Percentiles rank a stretch among this genome's conserved stretches.
Evolutionary conservation across 2,888 invertebrate species (phyloP).

Genomic region (Erebia epiphron): DNA sequence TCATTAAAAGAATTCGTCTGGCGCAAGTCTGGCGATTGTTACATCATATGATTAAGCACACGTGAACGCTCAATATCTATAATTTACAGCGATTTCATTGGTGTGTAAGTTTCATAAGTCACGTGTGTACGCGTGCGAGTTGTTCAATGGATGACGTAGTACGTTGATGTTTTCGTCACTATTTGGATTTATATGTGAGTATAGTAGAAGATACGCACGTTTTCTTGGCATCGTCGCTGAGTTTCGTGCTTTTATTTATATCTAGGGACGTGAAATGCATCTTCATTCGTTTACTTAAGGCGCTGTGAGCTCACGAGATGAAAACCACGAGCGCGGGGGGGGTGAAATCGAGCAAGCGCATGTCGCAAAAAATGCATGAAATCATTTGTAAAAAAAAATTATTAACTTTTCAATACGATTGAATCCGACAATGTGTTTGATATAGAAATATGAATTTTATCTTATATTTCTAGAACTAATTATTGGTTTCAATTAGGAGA

Average conservation of each 20-base stretch:
- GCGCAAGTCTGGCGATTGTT: constrained; percentile 67
- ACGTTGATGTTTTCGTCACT: constrained; percentile 42
- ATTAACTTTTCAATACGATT: too few species aligned
- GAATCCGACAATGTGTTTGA: too few species aligned
- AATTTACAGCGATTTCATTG: constrained; percentile 54
- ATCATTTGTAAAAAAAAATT: too few species aligned
- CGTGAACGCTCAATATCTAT: constrained; percentile 35
- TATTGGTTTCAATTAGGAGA: too few species aligned
- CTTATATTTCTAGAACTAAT: too few species aligned
- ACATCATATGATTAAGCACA: constrained; percentile 63
- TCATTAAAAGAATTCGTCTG: constrained; percentile 59
- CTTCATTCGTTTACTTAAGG: constrained; percentile 30
- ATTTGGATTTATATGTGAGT: constrained; percentile 21
- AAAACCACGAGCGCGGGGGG: too few species aligned
- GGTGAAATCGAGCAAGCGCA: too few species aligned
- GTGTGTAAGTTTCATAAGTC: constrained; percentile 43
- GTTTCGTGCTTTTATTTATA: constrained; percentile 46
- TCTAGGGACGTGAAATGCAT: constrained; percentile 53
- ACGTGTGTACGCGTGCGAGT: constrained; percentile 46
- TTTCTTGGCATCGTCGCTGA: constrained; percentile 50
- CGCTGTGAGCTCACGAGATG: too few species aligned
- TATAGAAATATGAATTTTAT: too few species aligned
- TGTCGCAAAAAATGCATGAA: too few species aligned
- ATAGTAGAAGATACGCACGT: constrained; percentile 43
- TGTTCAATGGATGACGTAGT: constrained; percentile 61